These are phyloP conservation scores for Drosophila barbarae DNA, from an alignment of 2,888 invertebrate genomes.

Conservation along the genomic window DNA sequence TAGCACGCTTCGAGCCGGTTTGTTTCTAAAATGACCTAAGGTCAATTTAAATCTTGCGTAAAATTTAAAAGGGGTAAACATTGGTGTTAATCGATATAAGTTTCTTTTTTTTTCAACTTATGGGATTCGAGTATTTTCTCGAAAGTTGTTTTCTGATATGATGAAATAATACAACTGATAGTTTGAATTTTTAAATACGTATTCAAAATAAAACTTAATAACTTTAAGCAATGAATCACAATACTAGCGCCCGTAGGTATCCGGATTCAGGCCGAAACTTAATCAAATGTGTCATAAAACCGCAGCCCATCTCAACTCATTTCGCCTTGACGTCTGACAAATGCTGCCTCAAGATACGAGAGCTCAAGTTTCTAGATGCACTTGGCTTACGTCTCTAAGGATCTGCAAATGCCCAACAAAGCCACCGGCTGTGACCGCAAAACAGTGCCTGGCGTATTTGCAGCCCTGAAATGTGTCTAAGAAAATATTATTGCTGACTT, in stretches of 20 bases:
- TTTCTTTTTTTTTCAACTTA: neutral
- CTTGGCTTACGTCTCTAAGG: conserved; percentile 37
- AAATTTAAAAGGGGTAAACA: conserved; percentile 46
- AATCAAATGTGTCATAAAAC: conserved; percentile 62
- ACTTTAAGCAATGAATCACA: neutral
- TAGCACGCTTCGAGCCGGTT: conserved; percentile 42
- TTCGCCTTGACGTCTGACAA: conserved; percentile 52
- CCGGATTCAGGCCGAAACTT: conserved; percentile 51
- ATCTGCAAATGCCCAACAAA: conserved; percentile 45
- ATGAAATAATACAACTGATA: neutral
- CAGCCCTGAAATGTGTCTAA: conserved; percentile 51
- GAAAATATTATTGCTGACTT: conserved; percentile 70
- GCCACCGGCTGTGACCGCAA: conserved; percentile 54
- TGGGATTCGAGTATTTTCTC: no score
- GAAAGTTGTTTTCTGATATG: neutral
- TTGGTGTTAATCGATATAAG: conserved; percentile 26
- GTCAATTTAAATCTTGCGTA: conserved; percentile 67
- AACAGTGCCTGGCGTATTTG: conserved; percentile 36
- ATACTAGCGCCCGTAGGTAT: conserved; percentile 26
- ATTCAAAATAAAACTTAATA: neutral
- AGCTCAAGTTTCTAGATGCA: conserved; percentile 49
- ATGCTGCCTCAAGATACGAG: conserved; percentile 57
- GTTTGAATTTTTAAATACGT: neutral
- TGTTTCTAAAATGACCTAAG: conserved; percentile 58
- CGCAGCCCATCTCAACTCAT: conserved; percentile 49